Percentiles rank a stretch among this genome's conserved stretches.
Conservation (phyloP, 2,888 invertebrate species). For the Cinara cedri region DNA sequence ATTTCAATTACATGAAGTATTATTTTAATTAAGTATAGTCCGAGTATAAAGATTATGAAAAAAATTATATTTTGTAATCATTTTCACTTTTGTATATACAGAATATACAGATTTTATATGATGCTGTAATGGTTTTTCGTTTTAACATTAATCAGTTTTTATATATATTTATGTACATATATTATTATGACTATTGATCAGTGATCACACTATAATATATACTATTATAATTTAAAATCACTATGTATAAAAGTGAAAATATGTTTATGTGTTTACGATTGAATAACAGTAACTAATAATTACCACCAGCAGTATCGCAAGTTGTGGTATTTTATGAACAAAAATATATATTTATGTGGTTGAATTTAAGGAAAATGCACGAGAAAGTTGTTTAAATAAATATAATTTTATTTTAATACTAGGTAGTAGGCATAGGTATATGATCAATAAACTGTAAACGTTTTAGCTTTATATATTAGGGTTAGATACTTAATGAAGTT, state of each 20-base stretch:
- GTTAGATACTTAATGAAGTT: not conserved
- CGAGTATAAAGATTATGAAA: no score
- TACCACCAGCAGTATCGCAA: not conserved
- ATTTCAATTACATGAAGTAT: no score
- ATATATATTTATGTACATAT: no score
- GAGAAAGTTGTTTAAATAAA: conserved; percentile 1
- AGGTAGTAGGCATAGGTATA: no score
- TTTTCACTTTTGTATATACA: no score
- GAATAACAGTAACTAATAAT: not conserved
- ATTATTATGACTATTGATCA: not conserved
- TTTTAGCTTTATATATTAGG: not conserved
- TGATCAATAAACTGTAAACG: not conserved
- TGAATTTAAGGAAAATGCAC: not conserved
- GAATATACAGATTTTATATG: no score
- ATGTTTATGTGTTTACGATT: not conserved
- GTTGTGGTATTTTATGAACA: conserved; percentile 17
- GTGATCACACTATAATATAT: not conserved
- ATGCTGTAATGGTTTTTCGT: no score
- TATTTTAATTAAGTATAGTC: no score
- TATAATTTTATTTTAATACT: not conserved
- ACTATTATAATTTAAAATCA: not conserved
- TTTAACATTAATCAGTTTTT: no score
- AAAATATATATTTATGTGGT: conserved; percentile 14
- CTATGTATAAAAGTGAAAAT: conserved; percentile 8
- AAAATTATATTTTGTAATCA: no score